Evolutionary conservation across 2,888 invertebrate genomes (phyloP).

Genomic region (Zhengitettix transpicula): DNA sequence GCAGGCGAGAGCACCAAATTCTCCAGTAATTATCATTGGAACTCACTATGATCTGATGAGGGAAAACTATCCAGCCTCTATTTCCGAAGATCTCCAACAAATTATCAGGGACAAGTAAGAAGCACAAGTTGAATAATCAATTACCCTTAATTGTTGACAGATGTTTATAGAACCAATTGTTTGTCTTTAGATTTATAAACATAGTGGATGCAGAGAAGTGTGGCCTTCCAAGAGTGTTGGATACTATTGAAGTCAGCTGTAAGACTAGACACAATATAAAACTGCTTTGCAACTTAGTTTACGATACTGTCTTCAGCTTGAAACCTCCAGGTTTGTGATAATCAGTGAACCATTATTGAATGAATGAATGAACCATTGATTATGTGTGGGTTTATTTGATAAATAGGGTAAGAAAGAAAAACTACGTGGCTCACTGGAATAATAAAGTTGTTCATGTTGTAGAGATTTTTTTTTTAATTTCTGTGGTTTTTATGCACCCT

Average conservation of each 20-base stretch:
- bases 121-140: neutral
- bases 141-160: neutral
- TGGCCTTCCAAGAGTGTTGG: constrained; percentile 82
- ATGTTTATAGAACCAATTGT: too few relatives aligned
- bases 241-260: constrained; percentile 81
- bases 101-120: constrained; percentile 53
- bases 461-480: too few relatives aligned
- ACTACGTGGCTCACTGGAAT: too few relatives aligned
- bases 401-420: too few relatives aligned
- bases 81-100: constrained; percentile 71
- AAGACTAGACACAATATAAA: constrained; percentile 80
- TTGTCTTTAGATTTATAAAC: constrained; percentile 50
- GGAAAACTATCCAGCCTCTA: constrained; percentile 35
- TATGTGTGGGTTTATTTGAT: too few relatives aligned
- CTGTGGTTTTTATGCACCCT: too few relatives aligned
- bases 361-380: neutral
- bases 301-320: constrained; percentile 83
- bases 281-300: constrained; percentile 76
- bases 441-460: too few relatives aligned
- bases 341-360: too few relatives aligned
- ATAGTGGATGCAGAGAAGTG: constrained; percentile 92
- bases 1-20: constrained; percentile 85
- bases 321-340: constrained; percentile 55
- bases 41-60: constrained; percentile 85
- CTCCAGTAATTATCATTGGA: constrained; percentile 90